A percentile compares a stretch with the other conserved stretches of the same genome.
Evolutionary conservation across 1,140 invertebrate genomes (phyloP).

Genomic region (Apis dorsata): DNA sequence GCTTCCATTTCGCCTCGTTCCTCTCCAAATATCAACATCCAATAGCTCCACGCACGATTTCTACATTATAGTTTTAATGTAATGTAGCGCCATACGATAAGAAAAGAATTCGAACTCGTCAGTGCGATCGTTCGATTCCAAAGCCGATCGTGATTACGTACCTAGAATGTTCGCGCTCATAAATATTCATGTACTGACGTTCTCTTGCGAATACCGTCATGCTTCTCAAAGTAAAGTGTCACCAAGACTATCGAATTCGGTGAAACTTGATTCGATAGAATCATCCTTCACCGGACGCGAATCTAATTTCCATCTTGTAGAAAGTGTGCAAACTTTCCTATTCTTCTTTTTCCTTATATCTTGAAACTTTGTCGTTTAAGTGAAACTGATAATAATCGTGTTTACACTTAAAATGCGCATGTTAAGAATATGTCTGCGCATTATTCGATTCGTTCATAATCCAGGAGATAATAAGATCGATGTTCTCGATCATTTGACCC

Average conservation of each 20-base stretch:
- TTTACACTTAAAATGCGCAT: neutral
- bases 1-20: neutral
- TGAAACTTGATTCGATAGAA: neutral
- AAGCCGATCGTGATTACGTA: neutral
- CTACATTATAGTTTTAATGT: neutral
- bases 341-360: neutral
- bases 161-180: conserved; percentile 34
- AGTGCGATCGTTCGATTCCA: neutral
- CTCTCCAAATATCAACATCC: neutral
- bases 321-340: neutral
- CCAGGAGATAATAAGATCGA: neutral
- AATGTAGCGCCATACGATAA: neutral
- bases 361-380: neutral
- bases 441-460: neutral
- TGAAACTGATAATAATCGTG: neutral
- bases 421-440: neutral
- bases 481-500: neutral
- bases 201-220: conserved; percentile 21
- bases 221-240: neutral
- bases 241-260: neutral
- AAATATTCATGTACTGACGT: conserved; percentile 47
- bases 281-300: neutral
- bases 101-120: neutral
- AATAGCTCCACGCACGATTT: neutral
- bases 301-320: neutral